Conservation (phyloP, 1,140 invertebrate genomes). For the Pissodes strobi region DNA sequence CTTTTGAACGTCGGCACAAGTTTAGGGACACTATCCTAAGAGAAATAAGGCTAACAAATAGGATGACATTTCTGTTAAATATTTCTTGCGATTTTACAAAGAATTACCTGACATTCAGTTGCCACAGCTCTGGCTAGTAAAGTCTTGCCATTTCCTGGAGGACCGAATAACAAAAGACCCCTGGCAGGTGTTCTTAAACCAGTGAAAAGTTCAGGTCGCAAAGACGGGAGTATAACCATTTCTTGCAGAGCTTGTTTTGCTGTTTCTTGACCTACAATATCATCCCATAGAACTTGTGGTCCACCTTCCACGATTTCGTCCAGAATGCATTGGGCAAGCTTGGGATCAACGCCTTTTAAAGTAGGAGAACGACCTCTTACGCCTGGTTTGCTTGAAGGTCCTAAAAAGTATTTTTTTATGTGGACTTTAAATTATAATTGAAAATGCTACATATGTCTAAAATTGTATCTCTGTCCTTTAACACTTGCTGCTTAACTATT, state of each 20-base stretch:
- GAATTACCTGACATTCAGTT: slow-evolving; percentile 76
- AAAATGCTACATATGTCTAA: too few relatives aligned
- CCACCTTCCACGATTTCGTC: slow-evolving; percentile 77
- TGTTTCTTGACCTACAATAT: slow-evolving; percentile 87
- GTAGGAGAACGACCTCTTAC: slow-evolving; percentile 51
- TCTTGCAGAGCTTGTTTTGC: slow-evolving; percentile 96
- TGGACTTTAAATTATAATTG: background rate
- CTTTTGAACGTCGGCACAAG: too few relatives aligned
- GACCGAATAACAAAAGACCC: slow-evolving; percentile 93
- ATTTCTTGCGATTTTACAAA: too few relatives aligned
- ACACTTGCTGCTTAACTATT: too few relatives aligned
- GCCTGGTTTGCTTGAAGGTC: slow-evolving; percentile 24
- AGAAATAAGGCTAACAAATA: too few relatives aligned
- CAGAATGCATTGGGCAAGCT: slow-evolving; percentile 80
- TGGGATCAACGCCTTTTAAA: slow-evolving; percentile 83
- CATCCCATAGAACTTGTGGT: slow-evolving; percentile 85
- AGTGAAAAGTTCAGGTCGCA: slow-evolving; percentile 95
- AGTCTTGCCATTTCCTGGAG: slow-evolving; percentile 90
- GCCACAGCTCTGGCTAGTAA: slow-evolving; percentile 89
- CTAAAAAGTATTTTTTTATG: background rate
- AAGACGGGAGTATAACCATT: slow-evolving; percentile 94
- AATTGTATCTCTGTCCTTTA: too few relatives aligned
- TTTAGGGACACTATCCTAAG: too few relatives aligned
- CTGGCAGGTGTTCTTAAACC: slow-evolving; percentile 86
- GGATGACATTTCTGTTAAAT: too few relatives aligned